phyloP scores from a whole-genome alignment of 2,888 invertebrate species.

The Agrotis ipsilon region DNA sequence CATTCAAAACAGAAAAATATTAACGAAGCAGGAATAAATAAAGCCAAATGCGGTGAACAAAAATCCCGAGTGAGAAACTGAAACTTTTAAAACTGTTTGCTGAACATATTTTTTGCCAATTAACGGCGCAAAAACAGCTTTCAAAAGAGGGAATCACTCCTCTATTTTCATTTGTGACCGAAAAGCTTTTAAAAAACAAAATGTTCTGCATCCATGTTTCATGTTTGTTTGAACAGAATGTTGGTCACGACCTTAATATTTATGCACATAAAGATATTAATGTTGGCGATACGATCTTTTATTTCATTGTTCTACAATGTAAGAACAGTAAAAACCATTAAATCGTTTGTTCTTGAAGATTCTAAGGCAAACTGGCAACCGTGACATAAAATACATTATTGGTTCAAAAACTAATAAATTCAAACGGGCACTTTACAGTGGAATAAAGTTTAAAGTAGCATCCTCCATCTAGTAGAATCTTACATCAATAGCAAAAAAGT shows the following conservation, averaged over 20 bases:
- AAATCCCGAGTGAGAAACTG: constrained; percentile 36
- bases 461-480: neutral
- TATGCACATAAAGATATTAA: constrained; percentile 48
- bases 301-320: constrained; percentile 40
- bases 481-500: neutral
- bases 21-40: constrained; percentile 23
- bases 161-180: constrained; percentile 34
- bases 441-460: constrained; percentile 6
- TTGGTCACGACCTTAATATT: constrained; percentile 47
- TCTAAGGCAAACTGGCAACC: constrained; percentile 1
- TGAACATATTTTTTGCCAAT: constrained; percentile 43
- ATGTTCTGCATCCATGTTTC: constrained; percentile 36
- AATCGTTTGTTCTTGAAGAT: constrained; percentile 34
- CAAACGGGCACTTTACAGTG: neutral
- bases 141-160: constrained; percentile 22
- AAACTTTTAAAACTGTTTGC: constrained; percentile 36
- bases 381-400: constrained; percentile 2
- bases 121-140: constrained; percentile 36
- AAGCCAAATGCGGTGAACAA: constrained; percentile 19
- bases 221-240: constrained; percentile 28
- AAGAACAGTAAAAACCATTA: constrained; percentile 24
- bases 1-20: constrained; percentile 9
- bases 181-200: constrained; percentile 46
- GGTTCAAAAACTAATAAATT: constrained; percentile 19
- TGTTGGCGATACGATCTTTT: constrained; percentile 45